These are phyloP conservation scores for Bombus consobrinus DNA, from an alignment of 1,140 invertebrate species.

Conservation along the genomic window DNA sequence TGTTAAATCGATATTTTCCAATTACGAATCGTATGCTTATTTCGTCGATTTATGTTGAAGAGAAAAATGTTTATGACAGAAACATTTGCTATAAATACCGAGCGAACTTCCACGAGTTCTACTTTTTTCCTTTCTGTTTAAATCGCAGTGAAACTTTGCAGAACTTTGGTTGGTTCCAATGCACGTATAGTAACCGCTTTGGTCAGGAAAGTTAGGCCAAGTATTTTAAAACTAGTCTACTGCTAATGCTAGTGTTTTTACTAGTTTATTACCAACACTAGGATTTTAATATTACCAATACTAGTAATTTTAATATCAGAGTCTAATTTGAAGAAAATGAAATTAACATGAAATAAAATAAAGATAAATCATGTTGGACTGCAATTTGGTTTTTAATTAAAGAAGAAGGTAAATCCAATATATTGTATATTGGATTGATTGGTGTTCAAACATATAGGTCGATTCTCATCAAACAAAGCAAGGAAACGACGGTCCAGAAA, in stretches of 20 bases:
- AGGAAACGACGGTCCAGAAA: not conserved
- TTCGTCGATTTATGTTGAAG: not conserved
- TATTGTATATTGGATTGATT: not conserved
- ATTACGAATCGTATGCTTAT: not conserved
- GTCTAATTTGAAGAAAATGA: no score
- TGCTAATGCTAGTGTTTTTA: no score
- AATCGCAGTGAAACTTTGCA: not conserved
- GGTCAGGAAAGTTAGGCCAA: not conserved
- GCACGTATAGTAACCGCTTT: not conserved
- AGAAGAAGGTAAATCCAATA: not conserved
- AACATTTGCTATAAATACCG: not conserved
- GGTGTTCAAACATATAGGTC: slow-evolving; percentile 39
- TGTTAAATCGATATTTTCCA: not conserved
- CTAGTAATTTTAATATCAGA: no score
- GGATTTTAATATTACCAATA: no score
- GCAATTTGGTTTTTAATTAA: slow-evolving; percentile 28
- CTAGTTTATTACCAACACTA: no score
- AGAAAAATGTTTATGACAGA: not conserved
- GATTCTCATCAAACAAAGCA: slow-evolving; percentile 21
- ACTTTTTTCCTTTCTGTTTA: not conserved
- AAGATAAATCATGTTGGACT: not conserved
- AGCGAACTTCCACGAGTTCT: not conserved
- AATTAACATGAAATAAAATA: not conserved
- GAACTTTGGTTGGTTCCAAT: not conserved
- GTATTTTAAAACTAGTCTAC: no score